These are phyloP conservation scores for Takifugu flavidus DNA, from an alignment of 2,113 vertebrate species.

Conservation along the genomic window DNA sequence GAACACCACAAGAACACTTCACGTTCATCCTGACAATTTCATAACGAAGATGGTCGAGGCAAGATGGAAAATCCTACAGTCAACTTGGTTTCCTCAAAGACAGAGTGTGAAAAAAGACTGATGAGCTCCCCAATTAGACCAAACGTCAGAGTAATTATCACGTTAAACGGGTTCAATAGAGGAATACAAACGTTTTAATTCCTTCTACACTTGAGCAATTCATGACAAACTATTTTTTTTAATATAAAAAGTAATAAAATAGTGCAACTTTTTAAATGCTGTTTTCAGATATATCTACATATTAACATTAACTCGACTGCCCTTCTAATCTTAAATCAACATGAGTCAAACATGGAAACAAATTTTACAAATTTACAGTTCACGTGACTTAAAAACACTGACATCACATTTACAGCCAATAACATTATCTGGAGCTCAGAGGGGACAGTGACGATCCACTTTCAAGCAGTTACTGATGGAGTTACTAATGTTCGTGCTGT, in stretches of 20 bases:
- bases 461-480: background rate
- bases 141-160: too few species aligned
- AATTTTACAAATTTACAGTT: conserved; percentile 71
- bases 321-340: conserved; percentile 22
- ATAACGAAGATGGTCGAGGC: too few species aligned
- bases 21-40: too few species aligned
- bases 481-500: background rate
- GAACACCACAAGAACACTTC: too few species aligned
- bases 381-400: conserved; percentile 74
- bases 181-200: conserved; percentile 16
- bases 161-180: too few species aligned
- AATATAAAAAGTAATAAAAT: conserved; percentile 81
- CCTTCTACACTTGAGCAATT: conserved; percentile 25
- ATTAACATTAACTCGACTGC: conserved; percentile 64
- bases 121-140: too few species aligned
- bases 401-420: background rate
- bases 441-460: background rate
- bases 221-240: background rate
- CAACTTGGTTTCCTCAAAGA: too few species aligned
- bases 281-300: conserved; percentile 71
- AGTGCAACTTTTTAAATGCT: conserved; percentile 71
- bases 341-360: conserved; percentile 57
- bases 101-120: too few species aligned
- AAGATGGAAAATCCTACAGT: too few species aligned
- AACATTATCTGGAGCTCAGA: conserved; percentile 4